These are phyloP conservation scores for Danionella cerebrum DNA, from an alignment of 2,113 vertebrate genomes.

Conservation along the genomic window DNA sequence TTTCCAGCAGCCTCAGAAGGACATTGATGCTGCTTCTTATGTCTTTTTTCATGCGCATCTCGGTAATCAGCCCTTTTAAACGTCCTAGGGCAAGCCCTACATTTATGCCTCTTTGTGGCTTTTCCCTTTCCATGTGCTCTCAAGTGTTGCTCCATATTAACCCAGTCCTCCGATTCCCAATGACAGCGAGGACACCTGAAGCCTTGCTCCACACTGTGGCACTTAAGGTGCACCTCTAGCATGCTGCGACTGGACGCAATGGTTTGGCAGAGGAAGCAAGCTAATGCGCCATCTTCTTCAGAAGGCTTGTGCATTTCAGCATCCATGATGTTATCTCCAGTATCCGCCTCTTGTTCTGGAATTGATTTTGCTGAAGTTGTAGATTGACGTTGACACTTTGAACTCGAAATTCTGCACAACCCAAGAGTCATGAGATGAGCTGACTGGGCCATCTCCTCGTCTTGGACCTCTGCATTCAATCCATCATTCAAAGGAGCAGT, in stretches of 20 bases:
- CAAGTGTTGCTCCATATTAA: constrained; percentile 52
- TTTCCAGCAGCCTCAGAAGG: not conserved
- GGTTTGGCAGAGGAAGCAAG: constrained; percentile 9
- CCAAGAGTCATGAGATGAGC: constrained; percentile 62
- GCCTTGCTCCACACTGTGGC: not conserved
- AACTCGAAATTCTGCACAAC: constrained; percentile 47
- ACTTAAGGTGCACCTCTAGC: constrained; percentile 38
- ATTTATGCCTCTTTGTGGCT: constrained; percentile 25
- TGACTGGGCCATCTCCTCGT: constrained; percentile 54
- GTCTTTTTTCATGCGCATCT: constrained; percentile 29
- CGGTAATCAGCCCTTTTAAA: constrained; percentile 34
- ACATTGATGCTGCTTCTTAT: constrained; percentile 3
- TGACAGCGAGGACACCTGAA: constrained; percentile 50
- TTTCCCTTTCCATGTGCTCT: constrained; percentile 23
- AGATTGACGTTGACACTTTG: constrained; percentile 33
- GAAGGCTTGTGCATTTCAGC: not conserved
- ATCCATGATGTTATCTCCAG: constrained; percentile 14
- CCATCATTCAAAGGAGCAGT: constrained; percentile 30
- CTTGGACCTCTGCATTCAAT: constrained; percentile 42
- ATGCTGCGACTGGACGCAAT: not conserved
- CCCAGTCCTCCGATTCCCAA: constrained; percentile 38
- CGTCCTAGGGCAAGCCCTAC: constrained; percentile 26
- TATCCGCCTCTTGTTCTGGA: constrained; percentile 3
- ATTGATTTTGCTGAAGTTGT: not conserved
- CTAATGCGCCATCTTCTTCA: constrained; percentile 16